These are phyloP conservation scores for Artibeus lituratus DNA, from an alignment of 2,797 vertebrate genomes.

Conservation along the genomic window DNA sequence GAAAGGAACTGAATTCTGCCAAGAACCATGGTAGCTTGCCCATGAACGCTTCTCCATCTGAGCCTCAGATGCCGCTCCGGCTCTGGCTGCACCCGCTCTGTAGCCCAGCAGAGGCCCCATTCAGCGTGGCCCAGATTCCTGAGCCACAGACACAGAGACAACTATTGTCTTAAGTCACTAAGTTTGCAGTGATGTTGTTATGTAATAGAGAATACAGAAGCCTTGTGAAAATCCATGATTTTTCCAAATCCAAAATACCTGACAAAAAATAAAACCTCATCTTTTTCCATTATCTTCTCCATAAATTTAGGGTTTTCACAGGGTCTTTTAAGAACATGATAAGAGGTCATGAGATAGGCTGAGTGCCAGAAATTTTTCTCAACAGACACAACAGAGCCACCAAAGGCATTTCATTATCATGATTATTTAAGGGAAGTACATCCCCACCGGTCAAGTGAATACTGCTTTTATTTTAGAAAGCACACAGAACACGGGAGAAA, in stretches of 20 bases:
- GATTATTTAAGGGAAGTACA: background rate
- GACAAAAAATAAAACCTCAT: background rate
- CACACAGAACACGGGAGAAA: background rate
- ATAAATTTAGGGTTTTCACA: background rate
- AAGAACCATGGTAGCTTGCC: background rate
- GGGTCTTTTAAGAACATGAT: background rate
- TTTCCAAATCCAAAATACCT: background rate
- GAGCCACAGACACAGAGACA: background rate
- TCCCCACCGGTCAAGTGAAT: background rate
- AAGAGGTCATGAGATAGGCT: background rate
- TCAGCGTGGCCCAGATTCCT: background rate
- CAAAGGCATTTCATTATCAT: background rate
- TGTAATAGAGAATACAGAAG: background rate
- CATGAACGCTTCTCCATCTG: background rate
- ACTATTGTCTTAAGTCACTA: background rate
- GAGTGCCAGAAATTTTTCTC: background rate
- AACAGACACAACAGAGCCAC: background rate
- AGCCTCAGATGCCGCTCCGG: background rate
- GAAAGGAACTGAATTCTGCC: background rate
- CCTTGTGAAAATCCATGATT: background rate
- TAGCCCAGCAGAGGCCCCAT: background rate
- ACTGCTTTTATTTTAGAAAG: background rate
- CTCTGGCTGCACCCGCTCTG: no score
- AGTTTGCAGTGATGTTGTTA: background rate
- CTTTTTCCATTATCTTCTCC: background rate